phyloP scores from a whole-genome alignment of 2,797 vertebrate species.

The Dryobates pubescens region DNA sequence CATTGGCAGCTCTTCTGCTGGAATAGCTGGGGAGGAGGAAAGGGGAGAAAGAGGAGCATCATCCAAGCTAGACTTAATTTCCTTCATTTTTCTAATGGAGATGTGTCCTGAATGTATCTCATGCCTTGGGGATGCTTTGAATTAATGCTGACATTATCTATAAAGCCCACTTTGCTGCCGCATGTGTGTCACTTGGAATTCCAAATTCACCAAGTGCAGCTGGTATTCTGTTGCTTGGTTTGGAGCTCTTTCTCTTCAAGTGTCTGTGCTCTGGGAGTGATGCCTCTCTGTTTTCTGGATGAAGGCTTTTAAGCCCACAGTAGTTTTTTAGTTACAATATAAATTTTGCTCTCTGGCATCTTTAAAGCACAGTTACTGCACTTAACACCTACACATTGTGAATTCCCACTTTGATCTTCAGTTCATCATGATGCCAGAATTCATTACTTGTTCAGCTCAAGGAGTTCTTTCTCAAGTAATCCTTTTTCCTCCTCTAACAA shows the following conservation, averaged over 20 bases:
- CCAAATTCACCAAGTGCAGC: not conserved
- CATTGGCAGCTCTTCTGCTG: not conserved
- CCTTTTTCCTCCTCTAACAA: not conserved
- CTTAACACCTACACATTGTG: not conserved
- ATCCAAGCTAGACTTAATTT: not conserved
- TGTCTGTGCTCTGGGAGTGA: not conserved
- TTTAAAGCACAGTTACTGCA: not conserved
- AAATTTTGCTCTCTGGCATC: not conserved
- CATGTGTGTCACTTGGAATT: not conserved
- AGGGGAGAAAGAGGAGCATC: not conserved
- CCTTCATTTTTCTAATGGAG: not conserved
- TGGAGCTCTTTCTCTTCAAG: not conserved
- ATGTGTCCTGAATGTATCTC: not conserved
- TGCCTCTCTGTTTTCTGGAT: not conserved
- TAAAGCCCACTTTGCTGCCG: not conserved
- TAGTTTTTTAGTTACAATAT: not conserved
- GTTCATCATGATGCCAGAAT: not conserved
- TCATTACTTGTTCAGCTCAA: not conserved
- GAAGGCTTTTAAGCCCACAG: not conserved
- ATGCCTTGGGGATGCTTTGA: not conserved
- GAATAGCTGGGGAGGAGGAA: not conserved
- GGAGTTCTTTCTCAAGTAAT: not conserved
- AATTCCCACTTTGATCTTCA: not conserved
- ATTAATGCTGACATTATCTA: not conserved
- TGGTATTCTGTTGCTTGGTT: not conserved